These are phyloP conservation scores for Perccottus glenii DNA, from an alignment of 2,113 vertebrate genomes.

Conservation along the genomic window DNA sequence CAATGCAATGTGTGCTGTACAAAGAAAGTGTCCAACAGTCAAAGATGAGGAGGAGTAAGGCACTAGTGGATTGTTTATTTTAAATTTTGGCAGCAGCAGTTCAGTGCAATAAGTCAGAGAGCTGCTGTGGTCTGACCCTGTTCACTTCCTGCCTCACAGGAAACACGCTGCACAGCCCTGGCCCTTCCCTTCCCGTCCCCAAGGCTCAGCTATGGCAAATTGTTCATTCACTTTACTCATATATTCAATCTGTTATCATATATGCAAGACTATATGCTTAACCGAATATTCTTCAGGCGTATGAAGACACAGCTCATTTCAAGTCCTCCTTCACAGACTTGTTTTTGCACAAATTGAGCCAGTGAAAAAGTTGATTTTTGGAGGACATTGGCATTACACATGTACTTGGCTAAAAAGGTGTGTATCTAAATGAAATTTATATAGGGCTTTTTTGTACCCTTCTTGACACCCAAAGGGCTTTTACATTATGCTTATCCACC, in stretches of 20 bases:
- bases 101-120: conserved; percentile 45
- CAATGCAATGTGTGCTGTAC: not conserved
- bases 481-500: too few species aligned
- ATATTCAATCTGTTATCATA: not conserved
- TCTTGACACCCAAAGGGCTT: too few species aligned
- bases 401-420: conserved; percentile 21
- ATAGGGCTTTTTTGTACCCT: too few species aligned
- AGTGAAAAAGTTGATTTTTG: conserved; percentile 31
- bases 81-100: conserved; percentile 45
- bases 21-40: not conserved
- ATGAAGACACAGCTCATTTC: conserved; percentile 4
- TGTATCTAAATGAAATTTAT: conserved; percentile 7
- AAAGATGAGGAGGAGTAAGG: conserved; percentile 29
- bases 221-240: not conserved
- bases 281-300: conserved; percentile 5
- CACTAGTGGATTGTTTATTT: conserved; percentile 42
- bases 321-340: conserved; percentile 14
- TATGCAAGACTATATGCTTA: not conserved
- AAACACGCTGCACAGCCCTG: conserved; percentile 53
- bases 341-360: conserved; percentile 19
- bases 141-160: conserved; percentile 74
- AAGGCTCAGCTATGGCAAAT: conserved; percentile 12
- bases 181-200: conserved; percentile 73
- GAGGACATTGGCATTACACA: conserved; percentile 45
- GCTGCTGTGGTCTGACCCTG: conserved; percentile 59